Conservation (phyloP, 2,888 invertebrate species). For the Lutraria lutraria region DNA sequence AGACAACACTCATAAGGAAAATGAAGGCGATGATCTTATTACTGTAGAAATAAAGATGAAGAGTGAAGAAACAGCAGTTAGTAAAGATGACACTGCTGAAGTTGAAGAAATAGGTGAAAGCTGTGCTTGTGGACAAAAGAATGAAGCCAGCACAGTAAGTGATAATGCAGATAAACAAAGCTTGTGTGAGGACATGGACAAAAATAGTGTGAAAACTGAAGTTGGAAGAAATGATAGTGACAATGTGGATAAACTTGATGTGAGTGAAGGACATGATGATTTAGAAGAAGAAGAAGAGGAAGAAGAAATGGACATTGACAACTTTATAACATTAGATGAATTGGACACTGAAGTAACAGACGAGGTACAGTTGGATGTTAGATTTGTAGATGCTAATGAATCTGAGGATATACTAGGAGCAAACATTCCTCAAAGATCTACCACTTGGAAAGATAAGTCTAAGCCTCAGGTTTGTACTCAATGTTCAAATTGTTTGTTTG, state of each 20-base stretch:
- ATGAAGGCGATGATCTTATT: neutral
- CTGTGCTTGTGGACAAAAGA: neutral
- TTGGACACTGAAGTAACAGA: conserved; percentile 8
- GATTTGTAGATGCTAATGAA: neutral
- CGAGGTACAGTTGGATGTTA: neutral
- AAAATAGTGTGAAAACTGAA: neutral
- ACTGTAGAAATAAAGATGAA: neutral
- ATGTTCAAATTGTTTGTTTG: conserved; percentile 1
- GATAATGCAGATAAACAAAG: neutral
- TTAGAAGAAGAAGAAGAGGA: neutral
- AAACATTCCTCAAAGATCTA: neutral
- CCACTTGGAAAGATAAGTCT: conserved; percentile 34
- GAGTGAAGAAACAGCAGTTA: neutral
- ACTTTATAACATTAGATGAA: conserved; percentile 41
- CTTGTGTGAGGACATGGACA: too few species aligned
- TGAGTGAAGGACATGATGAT: conserved; percentile 2
- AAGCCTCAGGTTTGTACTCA: conserved; percentile 29
- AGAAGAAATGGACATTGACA: conserved; percentile 6
- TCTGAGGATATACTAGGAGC: neutral
- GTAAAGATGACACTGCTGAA: neutral
- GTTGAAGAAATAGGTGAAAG: neutral
- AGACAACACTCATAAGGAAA: neutral
- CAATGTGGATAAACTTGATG: neutral
- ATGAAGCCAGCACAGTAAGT: neutral
- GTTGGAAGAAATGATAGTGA: neutral